These are phyloP conservation scores for Volucella inanis DNA, from an alignment of 2,888 invertebrate genomes.

Conservation along the genomic window DNA sequence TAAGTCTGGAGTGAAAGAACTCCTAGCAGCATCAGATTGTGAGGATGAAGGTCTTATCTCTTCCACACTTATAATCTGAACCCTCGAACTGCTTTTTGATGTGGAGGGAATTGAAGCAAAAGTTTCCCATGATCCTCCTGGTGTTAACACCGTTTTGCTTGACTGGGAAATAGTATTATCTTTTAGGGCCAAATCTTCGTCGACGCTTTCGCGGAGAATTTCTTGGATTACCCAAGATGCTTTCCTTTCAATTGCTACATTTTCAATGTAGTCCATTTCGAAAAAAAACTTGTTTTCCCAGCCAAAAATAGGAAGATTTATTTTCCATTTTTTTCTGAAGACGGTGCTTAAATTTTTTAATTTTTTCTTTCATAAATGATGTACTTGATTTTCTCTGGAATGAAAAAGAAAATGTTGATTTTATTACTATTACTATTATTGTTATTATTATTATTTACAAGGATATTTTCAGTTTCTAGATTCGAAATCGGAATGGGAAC, in stretches of 20 bases:
- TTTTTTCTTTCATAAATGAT: neutral
- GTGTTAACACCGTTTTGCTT: too few species aligned
- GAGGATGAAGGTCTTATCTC: too few species aligned
- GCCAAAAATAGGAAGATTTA: neutral
- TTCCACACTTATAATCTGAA: constrained; percentile 8
- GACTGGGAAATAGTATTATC: neutral
- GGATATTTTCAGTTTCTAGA: constrained; percentile 15
- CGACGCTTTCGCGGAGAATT: neutral
- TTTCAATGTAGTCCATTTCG: neutral
- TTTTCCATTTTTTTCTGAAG: neutral
- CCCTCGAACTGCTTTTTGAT: neutral
- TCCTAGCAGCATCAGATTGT: too few species aligned
- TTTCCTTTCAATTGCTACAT: neutral
- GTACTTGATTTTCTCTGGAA: neutral
- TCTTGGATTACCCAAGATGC: constrained; percentile 15
- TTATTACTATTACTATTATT: neutral
- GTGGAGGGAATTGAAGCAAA: too few species aligned
- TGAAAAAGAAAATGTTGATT: neutral
- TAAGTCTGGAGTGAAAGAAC: constrained; percentile 22
- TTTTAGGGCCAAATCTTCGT: constrained; percentile 6
- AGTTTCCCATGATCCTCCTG: too few species aligned
- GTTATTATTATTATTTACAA: neutral
- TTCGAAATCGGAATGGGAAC: constrained; percentile 5
- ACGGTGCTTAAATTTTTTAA: neutral
- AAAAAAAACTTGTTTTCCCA: too few species aligned